Percentiles rank a stretch among this genome's conserved stretches.
Conservation (phyloP, 2,113 vertebrate genomes). For the Chaetorhynchus papuensis region DNA sequence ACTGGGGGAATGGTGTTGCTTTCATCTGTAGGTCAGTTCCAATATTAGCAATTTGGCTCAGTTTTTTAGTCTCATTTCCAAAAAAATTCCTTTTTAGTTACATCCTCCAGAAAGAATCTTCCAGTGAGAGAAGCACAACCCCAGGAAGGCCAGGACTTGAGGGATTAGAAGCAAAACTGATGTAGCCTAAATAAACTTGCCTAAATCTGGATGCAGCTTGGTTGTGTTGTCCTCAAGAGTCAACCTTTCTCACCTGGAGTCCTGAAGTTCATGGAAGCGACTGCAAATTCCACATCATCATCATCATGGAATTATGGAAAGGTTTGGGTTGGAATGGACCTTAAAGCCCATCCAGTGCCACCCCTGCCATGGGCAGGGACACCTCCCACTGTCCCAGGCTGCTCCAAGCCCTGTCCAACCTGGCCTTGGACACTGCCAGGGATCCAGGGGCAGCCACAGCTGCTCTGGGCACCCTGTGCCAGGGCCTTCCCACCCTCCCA, state of each 20-base stretch:
- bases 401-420: background rate
- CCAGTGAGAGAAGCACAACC: background rate
- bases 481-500: background rate
- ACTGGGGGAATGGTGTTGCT: background rate
- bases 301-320: background rate
- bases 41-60: slow-evolving; percentile 7
- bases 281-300: background rate
- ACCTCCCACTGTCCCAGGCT: background rate
- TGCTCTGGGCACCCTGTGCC: background rate
- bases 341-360: accelerated
- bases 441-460: background rate
- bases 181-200: background rate
- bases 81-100: background rate
- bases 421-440: background rate
- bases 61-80: background rate
- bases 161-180: background rate
- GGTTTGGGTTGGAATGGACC: background rate
- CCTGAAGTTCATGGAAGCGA: background rate
- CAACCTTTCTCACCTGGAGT: background rate
- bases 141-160: background rate
- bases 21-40: slow-evolving; percentile 21
- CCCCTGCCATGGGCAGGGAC: background rate
- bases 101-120: background rate
- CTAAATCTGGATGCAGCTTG: background rate
- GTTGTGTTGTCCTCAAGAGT: background rate